Conservation (phyloP, 23 tunicate species). For the Ciona savignyi region DNA sequence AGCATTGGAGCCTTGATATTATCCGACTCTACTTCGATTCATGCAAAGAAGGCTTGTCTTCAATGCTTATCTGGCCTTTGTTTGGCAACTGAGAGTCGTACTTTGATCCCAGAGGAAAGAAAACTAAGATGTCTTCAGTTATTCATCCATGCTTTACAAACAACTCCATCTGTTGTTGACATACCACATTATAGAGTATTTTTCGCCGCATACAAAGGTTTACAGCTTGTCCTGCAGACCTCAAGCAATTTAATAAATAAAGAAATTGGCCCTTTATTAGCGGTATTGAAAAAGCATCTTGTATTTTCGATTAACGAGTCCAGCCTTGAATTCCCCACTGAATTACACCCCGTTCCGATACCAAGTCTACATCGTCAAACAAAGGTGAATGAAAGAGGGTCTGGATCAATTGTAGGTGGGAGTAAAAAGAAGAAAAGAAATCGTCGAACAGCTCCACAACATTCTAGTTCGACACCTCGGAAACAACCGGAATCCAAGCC, state of each 20-base stretch:
- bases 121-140: slow-evolving; percentile 42
- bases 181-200: slow-evolving; percentile 18
- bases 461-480: not conserved
- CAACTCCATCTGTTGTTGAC: slow-evolving; percentile 6
- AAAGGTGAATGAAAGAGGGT: not conserved
- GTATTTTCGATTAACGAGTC: slow-evolving; percentile 39
- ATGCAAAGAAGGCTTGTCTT: slow-evolving; percentile 22
- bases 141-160: slow-evolving; percentile 53
- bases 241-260: slow-evolving; percentile 9
- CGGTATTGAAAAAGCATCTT: slow-evolving; percentile 58
- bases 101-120: slow-evolving; percentile 20
- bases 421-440: slow-evolving; percentile 13
- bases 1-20: not conserved
- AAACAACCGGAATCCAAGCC: slow-evolving; percentile 7
- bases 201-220: slow-evolving; percentile 54
- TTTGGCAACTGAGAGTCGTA: slow-evolving; percentile 40
- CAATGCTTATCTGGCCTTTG: slow-evolving; percentile 59
- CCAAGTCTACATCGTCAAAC: slow-evolving; percentile 17
- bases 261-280: slow-evolving; percentile 60
- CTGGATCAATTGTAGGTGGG: not conserved
- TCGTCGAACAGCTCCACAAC: not conserved
- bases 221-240: slow-evolving; percentile 42
- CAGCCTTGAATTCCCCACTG: slow-evolving; percentile 18
- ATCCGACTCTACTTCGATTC: slow-evolving; percentile 8
- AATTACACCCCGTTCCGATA: slow-evolving; percentile 56